A percentile compares a stretch with the other conserved stretches of the same genome.
phyloP scores from a whole-genome alignment of 2,113 vertebrate genomes.

The Salvator merianae region DNA sequence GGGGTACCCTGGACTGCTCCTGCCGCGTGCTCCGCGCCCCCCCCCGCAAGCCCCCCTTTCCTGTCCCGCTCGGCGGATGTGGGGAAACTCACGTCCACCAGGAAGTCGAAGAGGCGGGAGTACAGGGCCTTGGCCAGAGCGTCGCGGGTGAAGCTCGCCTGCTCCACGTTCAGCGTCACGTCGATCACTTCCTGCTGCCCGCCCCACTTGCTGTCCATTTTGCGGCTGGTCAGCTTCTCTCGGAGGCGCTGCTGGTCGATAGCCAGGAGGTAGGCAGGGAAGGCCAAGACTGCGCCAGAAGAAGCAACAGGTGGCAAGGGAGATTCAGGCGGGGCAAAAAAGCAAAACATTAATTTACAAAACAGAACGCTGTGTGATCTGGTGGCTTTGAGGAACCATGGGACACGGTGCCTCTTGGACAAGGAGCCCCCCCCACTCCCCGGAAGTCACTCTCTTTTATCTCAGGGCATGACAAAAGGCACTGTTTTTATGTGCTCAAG shows the following conservation, averaged over 20 bases:
- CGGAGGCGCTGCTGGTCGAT: slow-evolving; percentile 76
- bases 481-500: too few relatives aligned
- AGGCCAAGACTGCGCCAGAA: slow-evolving; percentile 75
- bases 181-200: slow-evolving; percentile 80
- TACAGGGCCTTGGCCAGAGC: slow-evolving; percentile 83
- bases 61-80: fast-evolving
- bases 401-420: too few relatives aligned
- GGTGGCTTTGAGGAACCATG: too few relatives aligned
- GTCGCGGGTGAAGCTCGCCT: slow-evolving; percentile 80
- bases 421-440: too few relatives aligned
- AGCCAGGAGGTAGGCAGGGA: slow-evolving; percentile 81
- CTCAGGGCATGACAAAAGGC: too few relatives aligned
- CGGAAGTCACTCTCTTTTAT: too few relatives aligned
- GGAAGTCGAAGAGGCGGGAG: slow-evolving; percentile 80
- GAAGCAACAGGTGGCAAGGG: background rate
- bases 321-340: too few relatives aligned
- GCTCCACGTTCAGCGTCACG: slow-evolving; percentile 82
- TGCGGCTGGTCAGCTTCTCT: slow-evolving; percentile 81
- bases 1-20: too few relatives aligned
- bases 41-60: too few relatives aligned
- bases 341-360: too few relatives aligned
- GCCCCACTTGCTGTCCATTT: slow-evolving; percentile 86
- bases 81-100: slow-evolving; percentile 75
- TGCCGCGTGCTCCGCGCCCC: too few relatives aligned
- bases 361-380: too few relatives aligned